These are phyloP conservation scores for Tipula lateralis DNA, from an alignment of 2,888 invertebrate genomes.

Conservation along the genomic window DNA sequence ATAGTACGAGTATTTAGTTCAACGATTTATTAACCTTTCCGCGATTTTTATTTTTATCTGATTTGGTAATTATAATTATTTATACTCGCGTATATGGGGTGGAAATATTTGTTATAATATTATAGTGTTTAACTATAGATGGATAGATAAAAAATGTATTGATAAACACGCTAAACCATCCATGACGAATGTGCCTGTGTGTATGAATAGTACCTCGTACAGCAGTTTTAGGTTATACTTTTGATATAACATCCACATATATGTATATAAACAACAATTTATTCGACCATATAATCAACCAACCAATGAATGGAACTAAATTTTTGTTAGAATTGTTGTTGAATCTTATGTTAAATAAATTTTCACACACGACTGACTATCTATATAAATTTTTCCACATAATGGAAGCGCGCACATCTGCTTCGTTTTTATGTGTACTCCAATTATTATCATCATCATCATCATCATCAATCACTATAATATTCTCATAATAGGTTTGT, in stretches of 20 bases:
- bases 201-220: neutral
- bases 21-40: slow-evolving; percentile 24
- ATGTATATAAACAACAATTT: neutral
- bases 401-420: slow-evolving; percentile 24
- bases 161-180: slow-evolving; percentile 15
- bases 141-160: neutral
- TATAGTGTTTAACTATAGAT: neutral
- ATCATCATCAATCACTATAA: slow-evolving; percentile 19
- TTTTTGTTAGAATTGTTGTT: neutral
- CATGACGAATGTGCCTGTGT: neutral
- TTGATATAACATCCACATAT: too few relatives aligned
- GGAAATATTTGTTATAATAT: neutral
- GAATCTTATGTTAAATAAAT: neutral
- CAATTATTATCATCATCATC: slow-evolving; percentile 19
- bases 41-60: neutral
- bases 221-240: neutral
- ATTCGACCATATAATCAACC: slow-evolving; percentile 7
- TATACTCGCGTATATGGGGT: neutral
- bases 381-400: neutral
- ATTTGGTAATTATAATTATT: neutral
- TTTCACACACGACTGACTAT: neutral
- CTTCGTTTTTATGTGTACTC: neutral
- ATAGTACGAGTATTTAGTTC: too few relatives aligned
- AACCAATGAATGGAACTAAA: slow-evolving; percentile 5
- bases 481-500: neutral